Percentiles rank a stretch among this genome's conserved stretches.
These are phyloP conservation scores for Halisarca cf. caerulea DNA, from an alignment of 37 sponge, comb jelly and placozoan species.

Conservation along the genomic window DNA sequence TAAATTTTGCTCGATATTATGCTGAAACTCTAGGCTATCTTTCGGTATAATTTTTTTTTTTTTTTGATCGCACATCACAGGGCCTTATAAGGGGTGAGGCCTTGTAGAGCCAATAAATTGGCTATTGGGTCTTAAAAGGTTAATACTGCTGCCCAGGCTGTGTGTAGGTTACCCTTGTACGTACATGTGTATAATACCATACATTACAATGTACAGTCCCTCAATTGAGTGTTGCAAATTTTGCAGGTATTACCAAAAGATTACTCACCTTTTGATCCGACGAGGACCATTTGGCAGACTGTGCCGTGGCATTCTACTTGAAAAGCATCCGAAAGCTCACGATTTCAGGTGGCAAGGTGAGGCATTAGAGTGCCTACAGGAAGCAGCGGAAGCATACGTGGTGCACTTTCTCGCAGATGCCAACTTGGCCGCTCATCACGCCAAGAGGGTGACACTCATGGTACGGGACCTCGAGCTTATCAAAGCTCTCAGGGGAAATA, in stretches of 20 bases:
- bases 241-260: conserved; percentile 41
- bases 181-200: no score
- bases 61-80: no score
- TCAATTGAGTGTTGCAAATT: no score
- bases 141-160: no score
- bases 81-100: no score
- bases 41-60: no score
- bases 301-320: conserved; percentile 27
- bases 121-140: no score
- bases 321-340: conserved; percentile 18
- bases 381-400: conserved; percentile 73
- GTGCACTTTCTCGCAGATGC: conserved; percentile 59
- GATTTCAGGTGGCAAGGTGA: conserved; percentile 66
- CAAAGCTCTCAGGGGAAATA: conserved; percentile 21
- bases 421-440: conserved; percentile 55
- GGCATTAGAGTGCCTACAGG: conserved; percentile 73
- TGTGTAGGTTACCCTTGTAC: no score
- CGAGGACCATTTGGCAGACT: conserved; percentile 59
- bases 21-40: no score
- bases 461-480: conserved; percentile 49
- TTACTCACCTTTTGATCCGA: conserved; percentile 60
- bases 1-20: no score
- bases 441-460: conserved; percentile 76
- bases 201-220: no score
- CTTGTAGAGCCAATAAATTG: no score